phyloP scores from a whole-genome alignment of 2,797 vertebrate genomes.

The Myripristis murdjan region DNA sequence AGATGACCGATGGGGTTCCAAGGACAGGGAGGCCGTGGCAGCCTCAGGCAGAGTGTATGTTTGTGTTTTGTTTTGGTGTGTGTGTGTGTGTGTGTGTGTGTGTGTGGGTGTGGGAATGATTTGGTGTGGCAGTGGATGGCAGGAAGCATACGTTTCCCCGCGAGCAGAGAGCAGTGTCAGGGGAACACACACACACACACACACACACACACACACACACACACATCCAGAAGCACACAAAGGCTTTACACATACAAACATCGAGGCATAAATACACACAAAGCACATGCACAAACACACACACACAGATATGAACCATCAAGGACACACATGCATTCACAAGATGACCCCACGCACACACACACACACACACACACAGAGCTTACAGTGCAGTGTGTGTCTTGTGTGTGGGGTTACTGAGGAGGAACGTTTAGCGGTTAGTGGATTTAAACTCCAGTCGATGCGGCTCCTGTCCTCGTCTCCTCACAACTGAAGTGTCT shows the following conservation, averaged over 20 bases:
- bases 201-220: slow-evolving; percentile 28
- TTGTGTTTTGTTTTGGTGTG: slow-evolving; percentile 12
- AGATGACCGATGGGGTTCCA: slow-evolving; percentile 76
- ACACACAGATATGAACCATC: slow-evolving; percentile 9
- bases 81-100: slow-evolving; percentile 26
- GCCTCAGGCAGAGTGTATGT: slow-evolving; percentile 36
- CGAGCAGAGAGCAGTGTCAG: slow-evolving; percentile 66
- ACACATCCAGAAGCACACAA: slow-evolving; percentile 32
- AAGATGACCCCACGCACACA: slow-evolving; percentile 21
- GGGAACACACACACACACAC: slow-evolving; percentile 40
- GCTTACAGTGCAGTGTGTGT: no score
- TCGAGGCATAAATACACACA: slow-evolving; percentile 26
- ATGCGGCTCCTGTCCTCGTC: no score
- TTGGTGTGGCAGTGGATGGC: slow-evolving; percentile 73
- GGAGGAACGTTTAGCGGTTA: no score
- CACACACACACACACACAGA: neutral
- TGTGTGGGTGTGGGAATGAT: slow-evolving; percentile 56
- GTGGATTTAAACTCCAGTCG: no score
- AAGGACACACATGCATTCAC: slow-evolving; percentile 29
- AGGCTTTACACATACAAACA: slow-evolving; percentile 2
- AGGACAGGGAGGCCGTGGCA: slow-evolving; percentile 66
- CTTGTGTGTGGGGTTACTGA: no score
- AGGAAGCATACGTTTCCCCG: slow-evolving; percentile 76
- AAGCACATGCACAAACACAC: slow-evolving; percentile 22
- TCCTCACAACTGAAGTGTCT: no score